Conservation (phyloP, 2,888 invertebrate species). For the Syrphus vitripennis region DNA sequence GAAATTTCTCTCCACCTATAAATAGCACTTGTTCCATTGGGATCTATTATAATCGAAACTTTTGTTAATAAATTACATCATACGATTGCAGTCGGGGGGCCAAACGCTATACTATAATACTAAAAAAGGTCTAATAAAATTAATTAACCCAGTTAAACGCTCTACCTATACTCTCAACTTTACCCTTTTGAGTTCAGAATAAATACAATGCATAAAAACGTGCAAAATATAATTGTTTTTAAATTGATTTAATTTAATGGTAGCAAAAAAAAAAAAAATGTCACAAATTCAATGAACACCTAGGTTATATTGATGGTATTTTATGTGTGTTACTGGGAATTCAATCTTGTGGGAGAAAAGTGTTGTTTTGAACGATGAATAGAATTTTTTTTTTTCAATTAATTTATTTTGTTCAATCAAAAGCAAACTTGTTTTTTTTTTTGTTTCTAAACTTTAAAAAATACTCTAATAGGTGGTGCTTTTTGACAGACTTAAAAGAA, state of each 20-base stretch:
- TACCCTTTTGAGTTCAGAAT: not conserved
- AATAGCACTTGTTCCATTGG: not conserved
- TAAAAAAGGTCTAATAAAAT: conserved; percentile 39
- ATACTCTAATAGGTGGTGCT: too few relatives aligned
- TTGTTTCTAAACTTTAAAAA: too few relatives aligned
- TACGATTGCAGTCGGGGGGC: not conserved
- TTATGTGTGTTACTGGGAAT: conserved; percentile 40
- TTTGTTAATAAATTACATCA: not conserved
- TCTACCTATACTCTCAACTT: too few relatives aligned
- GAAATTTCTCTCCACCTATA: not conserved
- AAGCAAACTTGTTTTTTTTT: not conserved
- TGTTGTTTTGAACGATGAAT: not conserved
- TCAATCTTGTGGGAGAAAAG: conserved; percentile 25
- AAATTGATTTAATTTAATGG: conserved; percentile 1
- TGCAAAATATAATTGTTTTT: conserved; percentile 1
- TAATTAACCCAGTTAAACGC: conserved; percentile 51
- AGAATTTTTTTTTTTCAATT: not conserved
- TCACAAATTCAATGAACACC: conserved; percentile 23
- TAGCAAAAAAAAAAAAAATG: not conserved
- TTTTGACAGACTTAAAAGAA: too few relatives aligned
- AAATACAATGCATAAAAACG: not conserved
- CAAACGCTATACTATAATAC: not conserved
- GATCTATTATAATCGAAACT: not conserved
- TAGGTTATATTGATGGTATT: conserved; percentile 6
- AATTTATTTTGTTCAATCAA: not conserved